Base-by-base conservation (phyloP, 2,113 vertebrate genomes). In the Oncorhynchus tshawytscha region DNA sequence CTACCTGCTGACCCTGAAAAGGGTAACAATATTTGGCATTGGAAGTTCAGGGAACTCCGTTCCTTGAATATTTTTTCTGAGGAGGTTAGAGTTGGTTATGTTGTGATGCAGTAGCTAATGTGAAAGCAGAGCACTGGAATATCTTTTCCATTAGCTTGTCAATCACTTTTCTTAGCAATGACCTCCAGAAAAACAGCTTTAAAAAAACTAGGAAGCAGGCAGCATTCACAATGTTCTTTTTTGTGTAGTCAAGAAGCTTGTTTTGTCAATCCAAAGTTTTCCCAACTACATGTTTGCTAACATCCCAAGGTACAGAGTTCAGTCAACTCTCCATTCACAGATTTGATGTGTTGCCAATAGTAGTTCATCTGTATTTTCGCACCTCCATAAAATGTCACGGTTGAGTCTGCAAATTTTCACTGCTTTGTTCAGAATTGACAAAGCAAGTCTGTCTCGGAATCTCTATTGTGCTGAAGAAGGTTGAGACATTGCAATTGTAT, bases 331-430 rank as follows among this genome's bases (percentile, higher is more conserved):
- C 62, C 76, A 82, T 86, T 84, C 39, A 45, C 39, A 45, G 39
- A 45, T 45, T 45, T 45, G 39, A 45, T 45, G 39, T 73, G 72
- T 70, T 25, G 24, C 74, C 11, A 67, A 62, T 54, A 80, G 73
- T 74, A 74, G 60, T 84, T 83, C 70, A 77, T 68, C 68, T 75
- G 39, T 69, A 75, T 48, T 72, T 13, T 31, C 34, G 9, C 66
- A 57, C 27, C 24, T 70, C 75, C 1, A 29, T 75, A 75, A 82
- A 90, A 83, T 86, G 84, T 86, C 76, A 82, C 59, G 71, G 77
- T 72, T 76, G 73, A 75, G 84, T 45, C 39, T 84, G 80, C 75
- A 75, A 73, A 73, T 84, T 67, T 79, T 77, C 69, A 76, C 80
- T 77, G 81, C 77, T 71, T 73, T 75, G 62, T 83, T 86, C 73